phyloP scores from a whole-genome alignment of 2,888 invertebrate species.

The Amphipoea lucens region DNA sequence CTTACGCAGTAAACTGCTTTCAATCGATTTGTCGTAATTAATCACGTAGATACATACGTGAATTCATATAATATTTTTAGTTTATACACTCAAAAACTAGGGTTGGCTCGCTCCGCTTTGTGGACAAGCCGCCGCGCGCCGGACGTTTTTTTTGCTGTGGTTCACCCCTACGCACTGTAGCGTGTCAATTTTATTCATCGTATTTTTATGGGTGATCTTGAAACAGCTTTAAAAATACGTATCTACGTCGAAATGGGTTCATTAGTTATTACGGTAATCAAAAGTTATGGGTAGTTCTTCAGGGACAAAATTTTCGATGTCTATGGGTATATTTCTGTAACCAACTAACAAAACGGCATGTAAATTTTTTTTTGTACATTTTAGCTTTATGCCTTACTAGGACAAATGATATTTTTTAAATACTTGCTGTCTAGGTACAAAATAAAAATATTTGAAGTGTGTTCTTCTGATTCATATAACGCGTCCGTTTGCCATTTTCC shows the following conservation, averaged over 20 bases:
- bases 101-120: slow-evolving; percentile 24
- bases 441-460: no score
- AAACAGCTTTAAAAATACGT: slow-evolving; percentile 45
- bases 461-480: no score
- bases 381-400: no score
- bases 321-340: no score
- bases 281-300: no score
- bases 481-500: no score
- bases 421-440: no score
- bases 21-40: slow-evolving; percentile 42
- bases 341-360: no score
- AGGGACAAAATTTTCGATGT: no score
- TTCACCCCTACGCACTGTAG: slow-evolving; percentile 58
- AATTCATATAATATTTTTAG: slow-evolving; percentile 34
- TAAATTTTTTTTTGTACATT: no score
- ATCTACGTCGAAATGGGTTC: slow-evolving; percentile 46
- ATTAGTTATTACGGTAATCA: slow-evolving; percentile 43
- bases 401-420: no score
- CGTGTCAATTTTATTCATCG: slow-evolving; percentile 60
- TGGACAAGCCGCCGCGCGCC: slow-evolving; percentile 24
- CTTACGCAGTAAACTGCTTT: slow-evolving; percentile 11
- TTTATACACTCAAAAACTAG: slow-evolving; percentile 36
- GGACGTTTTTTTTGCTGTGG: slow-evolving; percentile 44
- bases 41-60: slow-evolving; percentile 16
- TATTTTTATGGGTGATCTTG: slow-evolving; percentile 55